These are phyloP conservation scores for Sebastes matsubarae DNA, from an alignment of 2,797 vertebrate species.

Conservation along the genomic window DNA sequence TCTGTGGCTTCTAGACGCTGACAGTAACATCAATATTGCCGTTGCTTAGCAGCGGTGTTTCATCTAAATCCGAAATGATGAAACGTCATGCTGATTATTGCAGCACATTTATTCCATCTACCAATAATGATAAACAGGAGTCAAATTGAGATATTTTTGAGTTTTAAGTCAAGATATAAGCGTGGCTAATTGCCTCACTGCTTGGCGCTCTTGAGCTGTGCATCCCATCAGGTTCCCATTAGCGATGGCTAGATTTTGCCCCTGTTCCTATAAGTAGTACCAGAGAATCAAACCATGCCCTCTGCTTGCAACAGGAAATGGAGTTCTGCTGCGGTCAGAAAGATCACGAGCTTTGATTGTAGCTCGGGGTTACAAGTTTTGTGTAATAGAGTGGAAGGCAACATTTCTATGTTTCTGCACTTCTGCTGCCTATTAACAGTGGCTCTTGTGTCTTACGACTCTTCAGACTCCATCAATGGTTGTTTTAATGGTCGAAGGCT, in stretches of 20 bases:
- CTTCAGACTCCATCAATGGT: not conserved
- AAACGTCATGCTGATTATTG: not conserved
- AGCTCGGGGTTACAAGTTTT: constrained; percentile 37
- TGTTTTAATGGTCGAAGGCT: not conserved
- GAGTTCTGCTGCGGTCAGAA: constrained; percentile 52
- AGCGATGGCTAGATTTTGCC: constrained; percentile 13
- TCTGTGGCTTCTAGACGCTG: no score
- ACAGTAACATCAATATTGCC: no score
- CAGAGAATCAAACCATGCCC: constrained; percentile 25
- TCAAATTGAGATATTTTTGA: not conserved
- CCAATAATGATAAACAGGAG: not conserved
- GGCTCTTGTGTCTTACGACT: constrained; percentile 1
- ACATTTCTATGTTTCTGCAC: constrained; percentile 7
- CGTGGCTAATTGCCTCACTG: not conserved
- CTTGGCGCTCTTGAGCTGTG: not conserved
- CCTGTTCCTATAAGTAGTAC: constrained; percentile 21
- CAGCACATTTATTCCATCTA: not conserved
- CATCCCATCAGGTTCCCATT: constrained; percentile 9
- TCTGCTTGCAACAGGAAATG: constrained; percentile 67
- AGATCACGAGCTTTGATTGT: constrained; percentile 56
- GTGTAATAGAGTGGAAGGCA: constrained; percentile 20
- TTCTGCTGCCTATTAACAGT: not conserved
- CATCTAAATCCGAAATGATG: not conserved
- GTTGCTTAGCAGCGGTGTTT: not conserved
- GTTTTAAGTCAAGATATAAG: not conserved